These are phyloP conservation scores for Machimus atricapillus DNA, from an alignment of 2,888 invertebrate genomes.

Conservation along the genomic window DNA sequence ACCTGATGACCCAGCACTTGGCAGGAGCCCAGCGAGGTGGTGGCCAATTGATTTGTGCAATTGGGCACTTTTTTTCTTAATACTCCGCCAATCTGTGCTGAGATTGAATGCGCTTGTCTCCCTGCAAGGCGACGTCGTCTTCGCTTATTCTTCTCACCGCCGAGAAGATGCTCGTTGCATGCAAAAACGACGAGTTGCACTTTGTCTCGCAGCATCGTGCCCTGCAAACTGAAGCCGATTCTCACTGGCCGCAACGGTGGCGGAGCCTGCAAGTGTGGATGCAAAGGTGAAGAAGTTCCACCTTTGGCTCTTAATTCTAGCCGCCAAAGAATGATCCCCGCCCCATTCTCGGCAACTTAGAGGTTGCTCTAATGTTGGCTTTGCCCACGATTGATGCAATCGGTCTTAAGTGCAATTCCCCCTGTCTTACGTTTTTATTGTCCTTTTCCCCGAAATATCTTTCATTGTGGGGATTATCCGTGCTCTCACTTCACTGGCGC, in stretches of 20 bases:
- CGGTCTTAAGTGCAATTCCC: not conserved
- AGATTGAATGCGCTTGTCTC: conserved; percentile 37
- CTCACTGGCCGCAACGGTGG: not conserved
- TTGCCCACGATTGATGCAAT: not conserved
- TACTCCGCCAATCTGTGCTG: conserved; percentile 34
- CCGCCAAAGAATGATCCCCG: not conserved
- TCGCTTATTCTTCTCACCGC: not conserved
- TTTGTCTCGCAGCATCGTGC: not conserved
- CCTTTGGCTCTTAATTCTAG: conserved; percentile 1
- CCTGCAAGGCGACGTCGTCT: not conserved
- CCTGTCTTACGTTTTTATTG: not conserved
- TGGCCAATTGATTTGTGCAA: conserved; percentile 41
- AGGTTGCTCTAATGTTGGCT: not conserved
- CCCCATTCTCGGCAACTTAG: not conserved
- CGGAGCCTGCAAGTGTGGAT: not conserved
- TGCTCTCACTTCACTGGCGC: not conserved
- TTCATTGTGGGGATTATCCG: not conserved
- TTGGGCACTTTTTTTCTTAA: conserved; percentile 4
- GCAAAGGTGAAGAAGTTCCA: not conserved
- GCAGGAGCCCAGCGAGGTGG: not conserved
- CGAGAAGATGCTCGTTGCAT: not conserved
- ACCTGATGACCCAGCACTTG: conserved; percentile 9
- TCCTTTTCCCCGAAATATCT: not conserved
- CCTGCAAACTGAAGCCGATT: not conserved
- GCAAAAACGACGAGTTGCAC: not conserved